These are phyloP conservation scores for Drosophila pseudoobscura DNA, from an alignment of 1,140 invertebrate species.

Conservation along the genomic window DNA sequence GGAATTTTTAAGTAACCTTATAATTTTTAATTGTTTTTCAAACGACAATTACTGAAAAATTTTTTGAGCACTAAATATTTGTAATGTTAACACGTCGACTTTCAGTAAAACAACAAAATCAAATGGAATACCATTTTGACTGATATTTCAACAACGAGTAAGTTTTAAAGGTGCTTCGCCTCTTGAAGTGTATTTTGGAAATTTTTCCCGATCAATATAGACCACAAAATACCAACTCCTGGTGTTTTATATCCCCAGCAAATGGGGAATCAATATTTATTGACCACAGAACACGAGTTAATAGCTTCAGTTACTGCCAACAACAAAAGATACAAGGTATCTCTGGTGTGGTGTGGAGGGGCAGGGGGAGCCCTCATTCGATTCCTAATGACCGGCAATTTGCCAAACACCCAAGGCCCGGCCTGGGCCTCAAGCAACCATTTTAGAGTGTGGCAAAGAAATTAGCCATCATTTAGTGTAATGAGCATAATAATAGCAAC, in stretches of 20 bases:
- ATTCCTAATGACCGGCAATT: constrained; percentile 65
- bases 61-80: too few relatives aligned
- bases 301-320: constrained; percentile 20
- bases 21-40: too few relatives aligned
- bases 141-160: too few relatives aligned
- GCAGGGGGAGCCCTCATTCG: constrained; percentile 9
- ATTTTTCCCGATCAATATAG: too few relatives aligned
- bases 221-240: background rate
- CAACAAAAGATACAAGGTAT: too few relatives aligned
- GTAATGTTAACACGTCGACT: too few relatives aligned
- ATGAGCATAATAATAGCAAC: constrained; percentile 77
- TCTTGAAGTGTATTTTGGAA: too few relatives aligned
- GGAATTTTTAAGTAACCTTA: too few relatives aligned
- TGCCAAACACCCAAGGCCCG: constrained; percentile 56
- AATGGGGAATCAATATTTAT: constrained; percentile 24
- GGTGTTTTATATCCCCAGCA: background rate
- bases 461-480: constrained; percentile 76
- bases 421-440: constrained; percentile 10
- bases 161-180: too few relatives aligned
- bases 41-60: too few relatives aligned
- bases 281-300: constrained; percentile 28
- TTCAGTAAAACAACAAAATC: too few relatives aligned
- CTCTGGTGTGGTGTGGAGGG: background rate
- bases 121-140: too few relatives aligned
- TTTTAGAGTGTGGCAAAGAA: constrained; percentile 79